A percentile compares a stretch with the other conserved stretches of the same genome.
These are phyloP conservation scores for Helogale parvula DNA, from an alignment of 2,113 vertebrate species.

Conservation along the genomic window DNA sequence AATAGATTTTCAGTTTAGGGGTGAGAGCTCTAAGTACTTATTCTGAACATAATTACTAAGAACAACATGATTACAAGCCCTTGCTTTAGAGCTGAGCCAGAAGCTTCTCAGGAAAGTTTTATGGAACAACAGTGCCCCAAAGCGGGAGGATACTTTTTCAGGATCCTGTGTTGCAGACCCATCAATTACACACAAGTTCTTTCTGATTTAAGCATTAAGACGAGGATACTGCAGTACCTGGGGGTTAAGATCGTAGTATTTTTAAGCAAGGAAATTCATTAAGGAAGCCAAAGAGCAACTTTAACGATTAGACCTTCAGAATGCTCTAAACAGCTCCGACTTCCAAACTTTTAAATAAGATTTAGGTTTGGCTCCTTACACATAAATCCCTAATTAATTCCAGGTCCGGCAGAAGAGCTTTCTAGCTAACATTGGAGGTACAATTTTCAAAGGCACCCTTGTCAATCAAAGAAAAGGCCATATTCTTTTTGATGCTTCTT, in stretches of 20 bases:
- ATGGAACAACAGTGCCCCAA: background rate
- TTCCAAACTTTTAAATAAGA: background rate
- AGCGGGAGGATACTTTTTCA: background rate
- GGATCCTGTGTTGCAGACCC: background rate
- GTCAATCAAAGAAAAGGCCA: background rate
- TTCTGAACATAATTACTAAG: background rate
- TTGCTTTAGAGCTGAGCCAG: background rate
- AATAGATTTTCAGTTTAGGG: fast-evolving
- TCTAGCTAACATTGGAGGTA: background rate
- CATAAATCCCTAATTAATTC: conserved; percentile 37
- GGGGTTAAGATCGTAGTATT: background rate
- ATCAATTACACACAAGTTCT: background rate
- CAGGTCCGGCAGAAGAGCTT: background rate
- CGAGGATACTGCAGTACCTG: background rate
- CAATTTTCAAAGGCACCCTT: background rate
- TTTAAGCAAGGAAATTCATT: conserved; percentile 34
- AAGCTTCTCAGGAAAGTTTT: conserved; percentile 10
- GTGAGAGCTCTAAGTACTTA: background rate
- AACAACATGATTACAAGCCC: background rate
- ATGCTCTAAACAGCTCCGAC: background rate
- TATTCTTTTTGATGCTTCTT: conserved; percentile 23
- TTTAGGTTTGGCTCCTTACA: conserved; percentile 1
- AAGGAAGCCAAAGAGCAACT: conserved; percentile 45
- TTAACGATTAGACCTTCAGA: background rate
- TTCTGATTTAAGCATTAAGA: background rate